Conservation (phyloP, 2,797 vertebrate species). For the Acipenser oxyrinchus region DNA sequence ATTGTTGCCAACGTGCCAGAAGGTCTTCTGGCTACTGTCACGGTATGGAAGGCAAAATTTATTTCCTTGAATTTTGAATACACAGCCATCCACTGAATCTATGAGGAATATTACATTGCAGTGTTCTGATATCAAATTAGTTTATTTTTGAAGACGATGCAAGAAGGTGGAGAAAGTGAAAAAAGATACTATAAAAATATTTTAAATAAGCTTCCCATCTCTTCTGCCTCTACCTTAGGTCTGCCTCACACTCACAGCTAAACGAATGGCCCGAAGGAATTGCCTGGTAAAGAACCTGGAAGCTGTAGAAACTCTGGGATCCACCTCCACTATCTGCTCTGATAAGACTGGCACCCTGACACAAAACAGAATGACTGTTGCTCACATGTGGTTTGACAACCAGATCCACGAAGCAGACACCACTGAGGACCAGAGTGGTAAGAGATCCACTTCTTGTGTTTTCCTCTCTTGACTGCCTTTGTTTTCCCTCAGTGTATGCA, state of each 20-base stretch:
- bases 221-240: constrained; percentile 54
- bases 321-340: constrained; percentile 79
- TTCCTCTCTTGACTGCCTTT: too few species aligned
- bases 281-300: constrained; percentile 93
- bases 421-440: constrained; percentile 82
- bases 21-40: constrained; percentile 56
- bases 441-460: constrained; percentile 18
- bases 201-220: not conserved
- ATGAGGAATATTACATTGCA: too few species aligned
- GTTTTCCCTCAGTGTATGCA: too few species aligned
- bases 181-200: too few species aligned
- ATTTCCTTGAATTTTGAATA: not conserved
- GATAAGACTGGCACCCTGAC: constrained; percentile 80
- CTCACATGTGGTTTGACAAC: constrained; percentile 86
- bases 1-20: constrained; percentile 59
- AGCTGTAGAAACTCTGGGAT: constrained; percentile 87
- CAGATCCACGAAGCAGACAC: constrained; percentile 81
- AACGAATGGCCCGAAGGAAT: constrained; percentile 96
- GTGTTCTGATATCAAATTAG: too few species aligned
- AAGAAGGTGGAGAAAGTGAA: too few species aligned
- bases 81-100: too few species aligned
- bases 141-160: too few species aligned
- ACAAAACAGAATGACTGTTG: constrained; percentile 80
- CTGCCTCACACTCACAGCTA: constrained; percentile 91
- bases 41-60: constrained; percentile 32